phyloP scores from a whole-genome alignment of 2,888 invertebrate species.

The Mystacides longicornis region DNA sequence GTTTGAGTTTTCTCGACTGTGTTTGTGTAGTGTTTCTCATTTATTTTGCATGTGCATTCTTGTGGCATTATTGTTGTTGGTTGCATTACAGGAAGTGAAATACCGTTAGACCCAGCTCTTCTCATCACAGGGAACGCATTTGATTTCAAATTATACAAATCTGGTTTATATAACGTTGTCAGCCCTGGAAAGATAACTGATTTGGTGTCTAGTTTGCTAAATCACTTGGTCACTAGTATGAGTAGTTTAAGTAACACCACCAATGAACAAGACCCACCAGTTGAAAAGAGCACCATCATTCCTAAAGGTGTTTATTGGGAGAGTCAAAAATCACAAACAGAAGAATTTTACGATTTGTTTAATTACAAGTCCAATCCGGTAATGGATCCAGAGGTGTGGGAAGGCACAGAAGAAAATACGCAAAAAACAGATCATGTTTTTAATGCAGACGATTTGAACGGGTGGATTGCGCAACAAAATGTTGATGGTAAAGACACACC shows the following conservation, averaged over 20 bases:
- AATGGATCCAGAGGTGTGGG: slow-evolving; percentile 37
- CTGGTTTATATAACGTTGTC: slow-evolving; percentile 27
- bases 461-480: slow-evolving; percentile 11
- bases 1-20: slow-evolving; percentile 1
- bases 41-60: slow-evolving; percentile 24
- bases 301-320: slow-evolving; percentile 40
- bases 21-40: slow-evolving; percentile 7
- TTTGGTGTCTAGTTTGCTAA: slow-evolving; percentile 22
- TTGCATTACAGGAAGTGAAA: slow-evolving; percentile 49
- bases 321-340: slow-evolving; percentile 36
- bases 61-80: slow-evolving; percentile 30
- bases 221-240: slow-evolving; percentile 19
- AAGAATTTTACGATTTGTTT: slow-evolving; percentile 40
- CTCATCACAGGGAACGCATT: slow-evolving; percentile 36
- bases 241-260: slow-evolving; percentile 2
- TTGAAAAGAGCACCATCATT: slow-evolving; percentile 32
- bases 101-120: slow-evolving; percentile 40
- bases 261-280: slow-evolving; percentile 9
- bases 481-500: slow-evolving; percentile 24
- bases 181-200: slow-evolving; percentile 23
- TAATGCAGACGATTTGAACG: slow-evolving; percentile 37
- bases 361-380: slow-evolving; percentile 30
- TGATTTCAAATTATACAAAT: slow-evolving; percentile 38
- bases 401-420: slow-evolving; percentile 9
- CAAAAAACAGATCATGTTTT: slow-evolving; percentile 37